Evolutionary conservation across 2,888 invertebrate genomes (phyloP), one percentile per base, ranked within the genome.

Genomic region (Slavum lentiscoides): DNA sequence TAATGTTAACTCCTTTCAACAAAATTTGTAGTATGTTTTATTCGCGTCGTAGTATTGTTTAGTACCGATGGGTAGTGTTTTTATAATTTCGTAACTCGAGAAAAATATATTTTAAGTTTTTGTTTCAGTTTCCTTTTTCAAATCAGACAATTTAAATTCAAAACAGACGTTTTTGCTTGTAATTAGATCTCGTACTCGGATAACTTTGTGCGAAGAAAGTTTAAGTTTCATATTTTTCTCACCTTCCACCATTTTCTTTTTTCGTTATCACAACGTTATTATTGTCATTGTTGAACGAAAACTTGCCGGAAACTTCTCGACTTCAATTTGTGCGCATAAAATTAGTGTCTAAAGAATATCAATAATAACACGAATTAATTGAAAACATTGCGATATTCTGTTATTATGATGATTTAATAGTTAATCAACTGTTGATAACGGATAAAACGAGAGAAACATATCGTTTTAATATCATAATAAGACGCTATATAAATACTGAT

Each of bases 81-180:
- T 68, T 53, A 9, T 1, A 5, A 69, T 69, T 61, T n/a, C 61
- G 17, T 69, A 30, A 49, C n/a, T 53, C 30, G 53, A 69, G 9
- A 9, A 49, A 69, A 68, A 61, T 21, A 68, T 59, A 61, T 75
- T 58, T 55, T n/a, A 75, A 23, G 66, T 67, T 75, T 77, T 69
- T 62, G 76, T 77, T 76, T 59, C 59, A 13, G 59, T 68, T 69
- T 68, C 21, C 30, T 61, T 64, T 59, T 80, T 80, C 37, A 43
- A 75, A 80, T 70, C 70, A 64, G 58, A 62, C 69, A 80, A 64
- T 80, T 80, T 55, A 64, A 70, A 77, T 69, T 77, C 61, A 49
- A 70, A 80, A 80, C 77, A 62, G 53, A 70, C 23, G 70, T 64
- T 70, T 80, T 64, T 15, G 53, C 69, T 70, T 70, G 30, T 80